phyloP scores from a whole-genome alignment of 2,113 vertebrate genomes.

The Phrynocephalus versicolor region DNA sequence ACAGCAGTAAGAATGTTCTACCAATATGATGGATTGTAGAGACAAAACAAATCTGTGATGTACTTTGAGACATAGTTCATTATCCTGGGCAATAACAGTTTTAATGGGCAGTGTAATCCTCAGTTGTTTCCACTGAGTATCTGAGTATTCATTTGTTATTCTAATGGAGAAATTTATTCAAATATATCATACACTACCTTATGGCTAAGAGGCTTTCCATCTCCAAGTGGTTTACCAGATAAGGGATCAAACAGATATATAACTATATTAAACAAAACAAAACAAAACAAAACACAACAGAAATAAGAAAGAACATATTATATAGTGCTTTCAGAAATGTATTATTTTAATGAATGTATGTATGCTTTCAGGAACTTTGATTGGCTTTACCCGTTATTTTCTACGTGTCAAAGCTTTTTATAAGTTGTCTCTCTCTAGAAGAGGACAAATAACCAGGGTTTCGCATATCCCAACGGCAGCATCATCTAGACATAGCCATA shows the following conservation, averaged over 20 bases:
- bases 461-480: too few species aligned
- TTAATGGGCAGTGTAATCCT: too few species aligned
- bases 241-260: slow-evolving; percentile 92
- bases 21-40: too few species aligned
- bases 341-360: neutral
- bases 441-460: neutral
- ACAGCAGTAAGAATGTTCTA: too few species aligned
- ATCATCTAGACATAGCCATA: neutral
- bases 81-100: too few species aligned
- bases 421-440: neutral
- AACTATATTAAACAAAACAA: slow-evolving; percentile 67
- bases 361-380: neutral
- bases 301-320: slow-evolving; percentile 14
- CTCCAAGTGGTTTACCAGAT: slow-evolving; percentile 88
- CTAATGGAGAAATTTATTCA: neutral
- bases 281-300: too few species aligned
- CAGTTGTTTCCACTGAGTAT: neutral
- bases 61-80: too few species aligned
- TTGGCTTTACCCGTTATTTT: neutral
- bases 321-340: neutral
- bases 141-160: neutral
- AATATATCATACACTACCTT: slow-evolving; percentile 77
- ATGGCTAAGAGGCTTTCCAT: slow-evolving; percentile 90
- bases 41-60: too few species aligned
- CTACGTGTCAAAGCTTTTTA: neutral